Evolutionary conservation across 2,113 vertebrate species (phyloP).

Genomic region (Dryoscopus gambensis): DNA sequence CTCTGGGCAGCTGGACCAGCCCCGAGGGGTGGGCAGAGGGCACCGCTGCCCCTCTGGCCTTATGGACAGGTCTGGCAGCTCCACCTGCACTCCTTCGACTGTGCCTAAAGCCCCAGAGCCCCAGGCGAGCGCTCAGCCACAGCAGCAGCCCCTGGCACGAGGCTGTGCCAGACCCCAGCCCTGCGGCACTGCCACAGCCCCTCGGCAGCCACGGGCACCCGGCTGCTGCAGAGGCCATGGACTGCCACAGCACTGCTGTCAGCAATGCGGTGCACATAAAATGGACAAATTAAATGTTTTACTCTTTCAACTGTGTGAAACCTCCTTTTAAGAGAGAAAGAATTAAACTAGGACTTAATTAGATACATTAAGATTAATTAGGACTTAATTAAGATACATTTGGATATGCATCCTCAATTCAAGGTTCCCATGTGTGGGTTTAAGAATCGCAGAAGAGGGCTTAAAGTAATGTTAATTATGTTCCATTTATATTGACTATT

Average conservation of each 20-base stretch:
- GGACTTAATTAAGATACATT: constrained; percentile 21
- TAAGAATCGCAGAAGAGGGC: background rate
- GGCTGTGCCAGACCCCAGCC: background rate
- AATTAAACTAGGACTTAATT: constrained; percentile 24
- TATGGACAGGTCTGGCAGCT: background rate
- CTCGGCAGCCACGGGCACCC: accelerated
- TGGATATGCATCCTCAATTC: background rate
- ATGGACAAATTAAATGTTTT: background rate
- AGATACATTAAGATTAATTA: constrained; percentile 4
- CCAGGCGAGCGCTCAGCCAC: accelerated
- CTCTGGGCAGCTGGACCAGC: background rate
- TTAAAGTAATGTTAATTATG: constrained; percentile 15
- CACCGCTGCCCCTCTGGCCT: accelerated
- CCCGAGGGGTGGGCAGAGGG: accelerated
- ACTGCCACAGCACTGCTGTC: background rate
- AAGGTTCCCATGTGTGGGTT: background rate
- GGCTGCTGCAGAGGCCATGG: background rate
- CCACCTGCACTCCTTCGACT: background rate
- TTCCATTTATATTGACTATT: background rate
- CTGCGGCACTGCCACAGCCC: background rate
- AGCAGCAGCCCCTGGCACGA: accelerated
- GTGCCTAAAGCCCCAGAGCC: accelerated
- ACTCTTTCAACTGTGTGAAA: background rate
- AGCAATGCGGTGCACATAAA: background rate
- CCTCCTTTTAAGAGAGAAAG: background rate